Evolutionary conservation across 2,888 invertebrate genomes (phyloP), one percentile per base, ranked within the genome.

Genomic region (Priocnemis perturbator): DNA sequence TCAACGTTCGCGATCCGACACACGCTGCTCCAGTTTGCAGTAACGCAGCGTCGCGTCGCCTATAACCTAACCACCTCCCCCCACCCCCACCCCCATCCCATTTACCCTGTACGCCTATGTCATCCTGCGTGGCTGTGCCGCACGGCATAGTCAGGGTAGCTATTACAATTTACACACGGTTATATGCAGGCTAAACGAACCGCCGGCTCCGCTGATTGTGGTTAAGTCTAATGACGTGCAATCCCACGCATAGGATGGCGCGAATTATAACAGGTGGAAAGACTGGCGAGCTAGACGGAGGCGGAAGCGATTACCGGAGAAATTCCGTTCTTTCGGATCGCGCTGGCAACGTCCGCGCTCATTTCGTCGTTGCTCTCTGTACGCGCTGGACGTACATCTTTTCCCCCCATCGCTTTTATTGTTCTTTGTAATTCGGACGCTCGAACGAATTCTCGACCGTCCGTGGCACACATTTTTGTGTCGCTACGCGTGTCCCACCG

Each of bases 101-200:
- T 50, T 50, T 19, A 37, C 2, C 37, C 37, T 37, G 37, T 37
- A 37, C 37, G 37, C 37, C 37, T 37, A 37, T 50, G 17, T 50
- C 50, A 19, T 50, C 50, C 19, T 19, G 5, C 50, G 50, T 50
- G 19, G 17, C 50, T 50, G 11, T 50, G 50, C n/a, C 19, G 17
- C 50, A 50, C 37, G 9, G 14, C 19, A 50, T 15, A 57, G 52
- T 64, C 55, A 63, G 65, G 68, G 69, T 78, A 64, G 69, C 79
- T 76, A 81, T 82, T 79, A 81, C 78, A 80, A 82, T 85, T 85
- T 82, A 79, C 79, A 80, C 75, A 76, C 73, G 78, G 83, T 82
- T 76, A 75, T 79, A 64, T 69, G 73, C 66, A 9, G 74, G 68
- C 76, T 77, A 74, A 78, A 78, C 81, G 75, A 78, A 79, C 71